Percentiles rank a stretch among this genome's conserved stretches.
Evolutionary conservation across 1,140 invertebrate species (phyloP).

Genomic region (Philopotamus ludificatus): DNA sequence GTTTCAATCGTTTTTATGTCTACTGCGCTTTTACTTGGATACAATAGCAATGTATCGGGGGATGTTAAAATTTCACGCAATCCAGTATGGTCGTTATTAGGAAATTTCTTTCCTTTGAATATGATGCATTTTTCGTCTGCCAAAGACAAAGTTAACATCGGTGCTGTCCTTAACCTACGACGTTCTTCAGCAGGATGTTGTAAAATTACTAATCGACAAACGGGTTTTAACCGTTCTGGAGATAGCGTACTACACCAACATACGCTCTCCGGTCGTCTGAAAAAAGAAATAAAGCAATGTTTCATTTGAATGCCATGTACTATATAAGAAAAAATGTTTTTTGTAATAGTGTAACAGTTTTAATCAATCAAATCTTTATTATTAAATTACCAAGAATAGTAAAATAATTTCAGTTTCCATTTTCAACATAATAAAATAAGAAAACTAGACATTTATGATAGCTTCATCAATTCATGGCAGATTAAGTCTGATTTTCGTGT

Average conservation of each 20-base stretch:
- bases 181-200: constrained; percentile 94
- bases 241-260: constrained; percentile 88
- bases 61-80: constrained; percentile 67
- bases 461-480: too few species aligned
- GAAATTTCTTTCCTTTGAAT: constrained; percentile 83
- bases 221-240: constrained; percentile 62
- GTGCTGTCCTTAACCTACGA: constrained; percentile 81
- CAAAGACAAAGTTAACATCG: constrained; percentile 80
- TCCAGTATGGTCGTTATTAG: constrained; percentile 63
- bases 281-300: too few species aligned
- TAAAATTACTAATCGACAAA: constrained; percentile 74
- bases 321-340: too few species aligned
- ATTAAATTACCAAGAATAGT: too few species aligned
- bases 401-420: too few species aligned
- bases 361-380: too few species aligned
- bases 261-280: constrained; percentile 78
- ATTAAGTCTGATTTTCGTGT: too few species aligned
- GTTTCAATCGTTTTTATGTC: constrained; percentile 57
- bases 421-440: too few species aligned
- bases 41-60: constrained; percentile 75
- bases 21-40: constrained; percentile 75
- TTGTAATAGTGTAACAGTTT: too few species aligned
- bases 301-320: too few species aligned
- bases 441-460: too few species aligned
- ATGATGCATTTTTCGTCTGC: constrained; percentile 72